Evolutionary conservation across 2,888 invertebrate species (phyloP), one percentile per base, ranked within the genome.

Genomic region (Coleophora flavipennella): DNA sequence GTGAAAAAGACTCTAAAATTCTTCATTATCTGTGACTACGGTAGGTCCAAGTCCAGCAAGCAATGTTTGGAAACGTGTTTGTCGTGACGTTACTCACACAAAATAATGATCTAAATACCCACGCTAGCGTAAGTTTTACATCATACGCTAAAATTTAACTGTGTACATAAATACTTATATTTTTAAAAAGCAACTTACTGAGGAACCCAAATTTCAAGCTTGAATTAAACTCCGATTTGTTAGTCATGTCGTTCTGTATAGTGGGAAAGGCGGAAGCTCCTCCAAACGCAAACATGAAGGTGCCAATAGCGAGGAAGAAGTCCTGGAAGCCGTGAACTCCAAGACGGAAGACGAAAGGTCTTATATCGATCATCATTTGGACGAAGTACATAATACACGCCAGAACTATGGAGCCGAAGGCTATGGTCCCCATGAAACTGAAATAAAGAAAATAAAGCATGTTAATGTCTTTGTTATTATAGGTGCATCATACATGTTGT

Each of bases 221-320:
- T 46, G 76, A 85, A n/a, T 88, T 80, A 62, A 92, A 92, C 53
- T 90, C 81, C 6, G 70, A 70, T 53, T 89, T 89, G 44, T 91
- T 86, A 13, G 71, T 70, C 92, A 92, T 93, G 56, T 93, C 92
- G 51, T 92, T 91, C 63, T 92, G 92, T 39, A 93, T 91, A 0
- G 92, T 92, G 2, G 92, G 92, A 69, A 93, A 93, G 1, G 90
- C 88, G 1, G 91, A 89, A 6, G 91, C 91, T 2, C 92, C 92
- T 4, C 91, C 91, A 57, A 91, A 91, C 0, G 91, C 86, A 61
- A 91, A 92, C 63, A 91, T 76, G 41, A 92, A 87, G 7, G 89
- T 89, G 7, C 92, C 91, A 55, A 91, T 89, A 0, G 91, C 87
- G 25, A 91, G 64, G 63, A 90, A 91, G 68, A 92, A 91, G 45